phyloP scores from a whole-genome alignment of 2,888 invertebrate species.

The Ectemnius cavifrons region DNA sequence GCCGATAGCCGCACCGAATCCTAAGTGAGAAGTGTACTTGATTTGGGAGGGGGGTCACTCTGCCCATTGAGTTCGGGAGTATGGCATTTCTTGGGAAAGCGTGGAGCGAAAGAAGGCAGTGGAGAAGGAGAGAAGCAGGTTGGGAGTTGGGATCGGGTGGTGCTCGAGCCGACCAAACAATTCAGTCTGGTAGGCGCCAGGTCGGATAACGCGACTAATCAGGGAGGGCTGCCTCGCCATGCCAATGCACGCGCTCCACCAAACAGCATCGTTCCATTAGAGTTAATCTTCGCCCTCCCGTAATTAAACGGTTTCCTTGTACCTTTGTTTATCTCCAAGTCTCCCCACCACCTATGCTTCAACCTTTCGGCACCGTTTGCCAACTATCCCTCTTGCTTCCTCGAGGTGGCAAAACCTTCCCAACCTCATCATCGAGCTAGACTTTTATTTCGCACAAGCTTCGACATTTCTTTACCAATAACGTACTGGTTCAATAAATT shows the following conservation, averaged over 20 bases:
- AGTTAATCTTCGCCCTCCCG: conserved; percentile 70
- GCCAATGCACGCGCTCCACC: conserved; percentile 37
- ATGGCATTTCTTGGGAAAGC: no score
- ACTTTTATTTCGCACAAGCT: no score
- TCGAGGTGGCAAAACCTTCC: no score
- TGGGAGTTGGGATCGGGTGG: conserved; percentile 7
- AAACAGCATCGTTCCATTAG: conserved; percentile 74
- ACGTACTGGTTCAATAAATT: neutral
- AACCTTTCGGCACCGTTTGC: no score
- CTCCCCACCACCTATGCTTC: neutral
- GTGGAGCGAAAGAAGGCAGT: no score
- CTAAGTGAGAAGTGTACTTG: no score
- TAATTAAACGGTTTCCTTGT: conserved; percentile 75
- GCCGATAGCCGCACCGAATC: no score
- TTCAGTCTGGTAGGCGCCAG: conserved; percentile 53
- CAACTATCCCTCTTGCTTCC: no score
- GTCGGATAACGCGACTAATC: conserved; percentile 54
- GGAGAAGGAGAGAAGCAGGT: neutral
- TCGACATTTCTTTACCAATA: no score
- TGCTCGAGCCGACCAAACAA: conserved; percentile 34
- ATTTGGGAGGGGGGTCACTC: no score
- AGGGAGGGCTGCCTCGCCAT: conserved; percentile 29
- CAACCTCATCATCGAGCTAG: no score
- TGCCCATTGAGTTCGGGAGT: no score
- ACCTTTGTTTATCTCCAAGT: conserved; percentile 68